Evolutionary conservation across 2,888 invertebrate species (phyloP), one percentile per base, ranked within the genome.

Genomic region (Ophioninae sp.): DNA sequence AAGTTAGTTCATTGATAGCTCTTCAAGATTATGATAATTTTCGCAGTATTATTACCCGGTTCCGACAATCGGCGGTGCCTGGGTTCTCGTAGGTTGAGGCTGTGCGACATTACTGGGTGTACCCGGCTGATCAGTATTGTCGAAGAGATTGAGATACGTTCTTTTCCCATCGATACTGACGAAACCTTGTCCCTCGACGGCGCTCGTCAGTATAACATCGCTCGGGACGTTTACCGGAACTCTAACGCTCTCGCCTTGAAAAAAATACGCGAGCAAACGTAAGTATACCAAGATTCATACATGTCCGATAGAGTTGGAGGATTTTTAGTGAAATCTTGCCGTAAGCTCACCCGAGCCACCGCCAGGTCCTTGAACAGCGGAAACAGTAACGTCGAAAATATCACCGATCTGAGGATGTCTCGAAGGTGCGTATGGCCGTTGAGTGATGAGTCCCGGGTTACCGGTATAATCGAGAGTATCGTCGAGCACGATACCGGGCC

Each of bases 131-230:
- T 95, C 93, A 0, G 93, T 91, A 10, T 95, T 96, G 84, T 96
- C 97, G 91, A 97, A 97, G 63, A 98, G 94, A 93, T 97, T 97
- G 87, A 98, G 94, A 91, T 98, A 97, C 0, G 97, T 98, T 88
- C 97, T 94, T 93, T 98, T 97, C 58, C 98, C 98, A 91, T 98
- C 98, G 81, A 98, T 98, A 37, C 97, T 98, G 20, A 98, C 98
- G 93, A 97, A 98, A 39, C 97, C 97, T 90, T 97, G 96, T 68
- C 96, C 96, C 22, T 96, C 96, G 7, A 96, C 95, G 3, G 97
- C 95, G 0, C 97, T 96, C 13, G 93, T 93, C 2, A 97, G 95
- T 75, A 98, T 97, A 69, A 97, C 96, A 89, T 97, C 97, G 23
- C 91, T 93, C 0, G 56, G 30, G 9, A 85, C 86, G 76, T 88